Conservation (phyloP, 2,888 invertebrate species). For the Coelopa pilipes region DNA sequence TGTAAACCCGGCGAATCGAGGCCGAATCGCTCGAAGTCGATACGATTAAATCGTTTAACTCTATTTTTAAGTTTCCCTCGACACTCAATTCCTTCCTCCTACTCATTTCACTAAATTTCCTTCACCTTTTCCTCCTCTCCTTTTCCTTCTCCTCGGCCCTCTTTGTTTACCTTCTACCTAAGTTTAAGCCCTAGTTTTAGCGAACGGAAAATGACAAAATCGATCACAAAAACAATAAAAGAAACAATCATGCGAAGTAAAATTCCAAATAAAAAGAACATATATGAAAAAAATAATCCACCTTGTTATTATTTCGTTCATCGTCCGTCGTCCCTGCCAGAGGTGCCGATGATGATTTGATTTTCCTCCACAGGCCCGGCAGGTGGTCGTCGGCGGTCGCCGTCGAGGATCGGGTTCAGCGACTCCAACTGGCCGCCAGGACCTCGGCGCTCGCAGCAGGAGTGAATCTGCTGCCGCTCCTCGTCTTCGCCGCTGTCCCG, state of each 20-base stretch:
- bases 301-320: constrained; percentile 9
- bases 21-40: background rate
- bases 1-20: too few relatives aligned
- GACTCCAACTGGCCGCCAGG: constrained; percentile 11
- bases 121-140: too few relatives aligned
- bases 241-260: constrained; percentile 17
- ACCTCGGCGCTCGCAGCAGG: constrained; percentile 26
- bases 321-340: background rate
- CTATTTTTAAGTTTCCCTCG: background rate
- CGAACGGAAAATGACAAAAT: constrained; percentile 3
- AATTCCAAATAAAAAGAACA: constrained; percentile 28
- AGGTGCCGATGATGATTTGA: background rate
- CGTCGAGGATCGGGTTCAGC: constrained; percentile 11
- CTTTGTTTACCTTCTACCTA: background rate
- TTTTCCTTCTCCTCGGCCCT: too few relatives aligned
- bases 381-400: background rate
- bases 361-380: background rate
- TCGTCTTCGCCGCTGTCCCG: background rate
- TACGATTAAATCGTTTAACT: constrained; percentile 5
- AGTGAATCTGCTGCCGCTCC: constrained; percentile 3
- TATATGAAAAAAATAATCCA: constrained; percentile 28
- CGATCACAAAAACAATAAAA: background rate
- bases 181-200: background rate
- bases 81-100: background rate
- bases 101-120: too few relatives aligned